Evolutionary conservation across 2,888 invertebrate genomes (phyloP).

Genomic region (Drosophila multiciliata): DNA sequence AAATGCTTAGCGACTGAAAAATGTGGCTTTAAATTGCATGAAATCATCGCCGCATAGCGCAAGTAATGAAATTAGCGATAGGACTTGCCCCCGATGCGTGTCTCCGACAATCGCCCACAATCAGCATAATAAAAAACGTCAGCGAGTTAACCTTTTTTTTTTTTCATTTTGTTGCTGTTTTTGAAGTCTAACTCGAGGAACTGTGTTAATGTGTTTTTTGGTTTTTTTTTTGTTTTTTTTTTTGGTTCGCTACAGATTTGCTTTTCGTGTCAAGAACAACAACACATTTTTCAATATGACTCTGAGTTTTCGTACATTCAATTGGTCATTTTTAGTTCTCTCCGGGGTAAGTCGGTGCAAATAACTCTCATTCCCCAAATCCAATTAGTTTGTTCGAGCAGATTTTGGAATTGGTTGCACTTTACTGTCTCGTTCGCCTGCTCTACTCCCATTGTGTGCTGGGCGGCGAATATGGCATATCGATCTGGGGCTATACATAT

Average conservation of each 20-base stretch:
- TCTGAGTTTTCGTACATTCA: constrained; percentile 49
- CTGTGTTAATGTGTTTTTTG: background rate
- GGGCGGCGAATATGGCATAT: constrained; percentile 53
- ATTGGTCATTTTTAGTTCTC: constrained; percentile 46
- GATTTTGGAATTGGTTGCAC: constrained; percentile 50
- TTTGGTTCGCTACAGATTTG: constrained; percentile 42
- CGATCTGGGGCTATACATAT: constrained; percentile 42
- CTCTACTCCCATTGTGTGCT: constrained; percentile 51
- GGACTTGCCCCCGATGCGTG: constrained; percentile 28
- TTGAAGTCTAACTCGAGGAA: background rate
- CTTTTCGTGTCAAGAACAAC: constrained; percentile 53
- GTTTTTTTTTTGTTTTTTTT: constrained; percentile 1
- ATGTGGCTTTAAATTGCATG: constrained; percentile 81
- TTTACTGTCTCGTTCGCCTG: constrained; percentile 29
- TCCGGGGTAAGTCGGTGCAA: constrained; percentile 53
- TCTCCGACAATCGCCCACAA: constrained; percentile 54
- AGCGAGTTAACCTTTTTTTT: constrained; percentile 56
- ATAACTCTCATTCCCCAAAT: background rate
- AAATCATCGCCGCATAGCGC: constrained; percentile 79
- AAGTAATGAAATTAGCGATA: constrained; percentile 78
- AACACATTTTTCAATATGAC: constrained; percentile 53
- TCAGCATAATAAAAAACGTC: constrained; percentile 34
- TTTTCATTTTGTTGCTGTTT: background rate
- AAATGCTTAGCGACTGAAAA: constrained; percentile 72
- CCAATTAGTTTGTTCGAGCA: constrained; percentile 4